Evolutionary conservation across 2,797 vertebrate genomes (phyloP), one percentile per base, ranked within the genome.

Genomic region (Liparis tanakae): DNA sequence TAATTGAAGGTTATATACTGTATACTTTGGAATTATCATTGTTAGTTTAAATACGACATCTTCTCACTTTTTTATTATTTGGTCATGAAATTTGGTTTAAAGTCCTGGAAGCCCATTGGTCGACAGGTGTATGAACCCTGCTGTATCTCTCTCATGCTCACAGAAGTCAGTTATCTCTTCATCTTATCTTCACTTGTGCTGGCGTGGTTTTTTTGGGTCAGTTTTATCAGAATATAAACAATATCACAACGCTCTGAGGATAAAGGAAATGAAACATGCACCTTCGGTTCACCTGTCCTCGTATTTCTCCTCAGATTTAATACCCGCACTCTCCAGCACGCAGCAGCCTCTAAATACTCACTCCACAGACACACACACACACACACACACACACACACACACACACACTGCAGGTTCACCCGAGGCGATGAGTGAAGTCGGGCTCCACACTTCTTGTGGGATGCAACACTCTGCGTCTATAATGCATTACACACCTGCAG

Each of bases 191-290:
- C 41, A 30, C 51, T 37, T 56, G 9, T 72, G 36, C 5, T 69
- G 67, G 36, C 10, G 22, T 0, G 0, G 12, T 34, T 51, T 56
- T 51, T 56, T 17, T 39, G 25, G 58, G n/a, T 74, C 57, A 34
- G 64, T 64, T n/a, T 12, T 34, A 48, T 22, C 48, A n/a, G 33
- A 61, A 10, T 20, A 50, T 79, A 68, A 67, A 60, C 44, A 43
- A 8, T 7, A 34, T 57, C n/a, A 41, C 17, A 44, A 59, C 34
- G 56, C 50, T n/a, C 20, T 25, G 30, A 60, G 1, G 36, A 69
- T 36, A 65, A 43, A 14, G 50, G 13, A 61, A n/a, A 70, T 41
- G 15, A 46, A 22, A 51, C 36, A 4, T 30, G 25, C 18, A 41
- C 41, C 48, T 14, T 48, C 20, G 13, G 18, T 14, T 63, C 30